Evolutionary conservation across 2,113 vertebrate genomes (phyloP), one percentile per base, ranked within the genome.

Genomic region (Pangasianodon gigas): DNA sequence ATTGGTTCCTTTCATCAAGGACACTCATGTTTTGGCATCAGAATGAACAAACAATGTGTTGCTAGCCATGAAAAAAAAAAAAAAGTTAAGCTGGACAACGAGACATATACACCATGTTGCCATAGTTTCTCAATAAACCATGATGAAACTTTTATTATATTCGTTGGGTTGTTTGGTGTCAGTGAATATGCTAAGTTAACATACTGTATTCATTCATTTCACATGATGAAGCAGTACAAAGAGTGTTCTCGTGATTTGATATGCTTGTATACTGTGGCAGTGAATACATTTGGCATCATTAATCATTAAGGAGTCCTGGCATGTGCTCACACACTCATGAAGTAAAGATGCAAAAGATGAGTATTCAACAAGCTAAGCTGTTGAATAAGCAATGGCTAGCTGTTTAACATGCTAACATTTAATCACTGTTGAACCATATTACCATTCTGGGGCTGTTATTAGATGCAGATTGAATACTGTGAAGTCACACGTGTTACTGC

Each of bases 201-300:
- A 52, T 82, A 37, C 37, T 37, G 37, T 37, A 10, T 51, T 48
- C 46, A 46, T 81, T 56, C 58, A 60, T 58, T 58, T 58, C 18
- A 80, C 79, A 81, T 56, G 54, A 24, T 37, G 51, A 84, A 56
- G 81, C 81, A 32, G n/a, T 84, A 56, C 52, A 37, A 11, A 83
- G 6, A 58, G 81, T 83, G 52, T 21, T 60, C 9, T 58, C 21
- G 5, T 9, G 60, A 32, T 58, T 60, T 84, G n/a, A 58, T 41
- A 58, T 54, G 81, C 56, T 83, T 83, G 80, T 83, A 32, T 32
- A 83, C 6, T 58, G 29, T 58, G 11, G 3, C 11, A 58, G 81
- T 54, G 29, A 83, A 54, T 54, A 83, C 80, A 83, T 83, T n/a
- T 37, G 81, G 54, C 16, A 83, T 58, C 5, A 16, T 58, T 37